Evolutionary conservation across 1,140 invertebrate genomes (phyloP).

Genomic region (Bombus vancouverensis): DNA sequence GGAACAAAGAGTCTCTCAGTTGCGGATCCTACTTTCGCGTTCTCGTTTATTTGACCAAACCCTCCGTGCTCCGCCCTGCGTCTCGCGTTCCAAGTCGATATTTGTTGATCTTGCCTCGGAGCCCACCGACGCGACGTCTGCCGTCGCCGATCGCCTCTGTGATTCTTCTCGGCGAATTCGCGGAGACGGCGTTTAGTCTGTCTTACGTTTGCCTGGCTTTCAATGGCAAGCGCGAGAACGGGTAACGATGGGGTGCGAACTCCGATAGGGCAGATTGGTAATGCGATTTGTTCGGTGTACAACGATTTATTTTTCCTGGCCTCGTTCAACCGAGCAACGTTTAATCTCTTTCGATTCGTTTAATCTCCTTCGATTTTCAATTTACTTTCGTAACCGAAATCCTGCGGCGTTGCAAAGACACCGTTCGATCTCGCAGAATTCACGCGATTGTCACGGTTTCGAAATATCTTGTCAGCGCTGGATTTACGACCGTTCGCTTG

Average conservation of each 20-base stretch:
- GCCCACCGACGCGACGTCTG: constrained; percentile 1
- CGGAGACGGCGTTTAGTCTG: constrained; percentile 15
- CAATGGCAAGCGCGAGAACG: neutral
- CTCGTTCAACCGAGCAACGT: no score
- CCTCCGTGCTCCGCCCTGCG: neutral
- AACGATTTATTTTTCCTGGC: neutral
- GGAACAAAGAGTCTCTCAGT: constrained; percentile 71
- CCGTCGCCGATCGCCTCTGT: constrained; percentile 17
- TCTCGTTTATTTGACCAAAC: constrained; percentile 46
- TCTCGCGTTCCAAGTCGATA: neutral
- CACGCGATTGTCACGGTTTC: no score
- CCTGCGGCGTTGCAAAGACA: no score
- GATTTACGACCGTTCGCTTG: no score
- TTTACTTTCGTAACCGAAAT: no score
- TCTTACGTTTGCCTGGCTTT: neutral
- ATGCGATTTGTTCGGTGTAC: neutral
- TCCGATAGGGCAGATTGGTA: neutral
- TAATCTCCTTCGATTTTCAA: no score
- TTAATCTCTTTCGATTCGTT: neutral
- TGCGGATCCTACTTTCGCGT: constrained; percentile 46
- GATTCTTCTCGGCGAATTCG: constrained; percentile 9
- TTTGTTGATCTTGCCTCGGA: constrained; percentile 46
- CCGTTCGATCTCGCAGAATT: no score
- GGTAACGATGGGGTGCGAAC: no score
- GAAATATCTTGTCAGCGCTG: no score